Conservation (phyloP, 2,113 vertebrate genomes). For the Helogale parvula region DNA sequence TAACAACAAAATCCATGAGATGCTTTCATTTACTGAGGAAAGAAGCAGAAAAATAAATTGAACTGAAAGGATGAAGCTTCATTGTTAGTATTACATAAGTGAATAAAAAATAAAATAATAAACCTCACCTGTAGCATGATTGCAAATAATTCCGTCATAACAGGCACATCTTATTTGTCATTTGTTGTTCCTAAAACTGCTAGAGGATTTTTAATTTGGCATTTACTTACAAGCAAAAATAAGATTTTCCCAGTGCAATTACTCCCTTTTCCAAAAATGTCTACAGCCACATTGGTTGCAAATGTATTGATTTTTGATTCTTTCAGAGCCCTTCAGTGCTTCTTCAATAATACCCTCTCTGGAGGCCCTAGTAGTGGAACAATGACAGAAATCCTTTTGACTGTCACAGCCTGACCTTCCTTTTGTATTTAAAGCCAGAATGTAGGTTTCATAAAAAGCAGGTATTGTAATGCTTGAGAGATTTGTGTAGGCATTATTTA, state of each 20-base stretch:
- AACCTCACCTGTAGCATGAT: background rate
- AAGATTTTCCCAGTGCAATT: background rate
- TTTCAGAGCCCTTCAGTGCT: background rate
- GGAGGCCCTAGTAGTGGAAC: background rate
- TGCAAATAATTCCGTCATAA: background rate
- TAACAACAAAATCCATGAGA: background rate
- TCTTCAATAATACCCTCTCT: conserved; percentile 15
- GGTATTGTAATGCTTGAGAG: conserved; percentile 31
- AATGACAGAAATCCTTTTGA: conserved; percentile 30
- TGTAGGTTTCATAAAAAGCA: conserved; percentile 40
- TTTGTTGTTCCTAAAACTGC: background rate
- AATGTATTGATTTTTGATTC: conserved; percentile 16
- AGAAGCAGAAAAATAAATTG: background rate
- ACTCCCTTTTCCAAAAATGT: background rate
- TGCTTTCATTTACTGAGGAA: background rate
- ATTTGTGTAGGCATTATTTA: conserved; percentile 56
- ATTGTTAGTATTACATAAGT: background rate
- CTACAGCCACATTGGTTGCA: background rate
- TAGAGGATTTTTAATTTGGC: conserved; percentile 23
- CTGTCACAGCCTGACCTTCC: conserved; percentile 47
- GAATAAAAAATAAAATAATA: background rate
- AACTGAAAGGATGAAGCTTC: background rate
- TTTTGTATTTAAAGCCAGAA: conserved; percentile 49
- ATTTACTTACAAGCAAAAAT: conserved; percentile 40
- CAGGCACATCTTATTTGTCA: background rate